These are phyloP conservation scores for Machimus atricapillus DNA, from an alignment of 2,888 invertebrate genomes.

Conservation along the genomic window DNA sequence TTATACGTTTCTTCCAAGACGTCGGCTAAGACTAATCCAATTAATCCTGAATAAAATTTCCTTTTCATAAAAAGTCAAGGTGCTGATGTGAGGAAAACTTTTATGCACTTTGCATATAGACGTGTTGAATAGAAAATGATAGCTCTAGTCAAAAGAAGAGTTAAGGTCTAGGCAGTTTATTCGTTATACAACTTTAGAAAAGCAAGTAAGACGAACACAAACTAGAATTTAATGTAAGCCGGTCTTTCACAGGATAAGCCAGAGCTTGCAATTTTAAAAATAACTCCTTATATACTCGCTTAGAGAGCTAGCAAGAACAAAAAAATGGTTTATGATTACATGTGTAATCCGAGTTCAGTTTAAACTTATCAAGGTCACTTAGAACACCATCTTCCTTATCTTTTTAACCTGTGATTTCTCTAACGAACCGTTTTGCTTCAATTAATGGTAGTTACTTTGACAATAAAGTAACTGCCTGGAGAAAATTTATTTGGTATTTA, in stretches of 20 bases:
- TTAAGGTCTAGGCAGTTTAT: not conserved
- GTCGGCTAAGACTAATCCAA: not conserved
- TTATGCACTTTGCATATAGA: not conserved
- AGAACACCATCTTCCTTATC: not conserved
- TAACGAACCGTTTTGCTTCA: not conserved
- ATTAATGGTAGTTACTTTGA: no score
- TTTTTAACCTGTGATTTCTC: not conserved
- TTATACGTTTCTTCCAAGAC: not conserved
- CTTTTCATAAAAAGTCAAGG: slow-evolving; percentile 4
- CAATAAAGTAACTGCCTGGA: no score
- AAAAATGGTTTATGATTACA: not conserved
- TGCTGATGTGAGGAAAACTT: not conserved
- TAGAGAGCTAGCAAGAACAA: not conserved
- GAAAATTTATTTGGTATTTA: no score
- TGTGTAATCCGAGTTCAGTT: not conserved
- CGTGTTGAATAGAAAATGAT: not conserved
- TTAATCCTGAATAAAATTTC: not conserved
- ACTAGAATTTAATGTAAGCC: not conserved
- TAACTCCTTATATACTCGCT: not conserved
- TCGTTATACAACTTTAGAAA: not conserved
- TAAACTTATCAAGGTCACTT: not conserved
- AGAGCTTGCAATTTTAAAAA: not conserved
- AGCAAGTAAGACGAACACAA: not conserved
- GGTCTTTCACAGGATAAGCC: not conserved
- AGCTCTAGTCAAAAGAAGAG: not conserved